Evolutionary conservation across 1,140 invertebrate genomes (phyloP).

Genomic region (Bombus affinis): DNA sequence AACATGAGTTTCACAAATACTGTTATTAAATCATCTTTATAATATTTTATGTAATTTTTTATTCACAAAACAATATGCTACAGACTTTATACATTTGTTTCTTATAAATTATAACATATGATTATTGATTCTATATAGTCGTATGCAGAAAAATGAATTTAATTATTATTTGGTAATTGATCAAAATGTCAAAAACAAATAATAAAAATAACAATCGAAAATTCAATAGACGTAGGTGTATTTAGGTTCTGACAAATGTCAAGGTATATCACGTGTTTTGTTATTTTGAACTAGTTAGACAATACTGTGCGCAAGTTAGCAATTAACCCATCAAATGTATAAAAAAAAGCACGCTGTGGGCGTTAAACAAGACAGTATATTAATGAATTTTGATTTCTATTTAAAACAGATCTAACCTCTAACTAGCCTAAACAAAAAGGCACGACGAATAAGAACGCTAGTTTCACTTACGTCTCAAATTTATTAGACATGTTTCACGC

Average conservation of each 20-base stretch:
- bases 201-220: slow-evolving; percentile 23
- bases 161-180: neutral
- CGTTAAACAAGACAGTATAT: neutral
- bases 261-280: slow-evolving; percentile 19
- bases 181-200: neutral
- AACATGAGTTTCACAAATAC: neutral
- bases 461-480: slow-evolving; percentile 85
- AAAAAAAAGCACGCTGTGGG: neutral
- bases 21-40: neutral
- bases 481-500: slow-evolving; percentile 84
- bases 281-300: neutral
- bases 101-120: neutral
- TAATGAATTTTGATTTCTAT: slow-evolving; percentile 23
- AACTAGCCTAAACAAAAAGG: slow-evolving; percentile 27
- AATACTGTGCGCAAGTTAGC: neutral
- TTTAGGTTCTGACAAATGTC: slow-evolving; percentile 31
- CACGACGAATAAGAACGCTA: slow-evolving; percentile 53
- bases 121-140: neutral
- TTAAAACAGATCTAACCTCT: slow-evolving; percentile 58
- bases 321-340: neutral
- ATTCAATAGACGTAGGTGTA: neutral
- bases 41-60: neutral
- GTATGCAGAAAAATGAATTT: neutral
- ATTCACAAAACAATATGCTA: neutral
- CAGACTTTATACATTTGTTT: neutral